A percentile compares a stretch with the other conserved stretches of the same genome.
Evolutionary conservation across 2,797 vertebrate genomes (phyloP).

Genomic region (Salmo trutta): DNA sequence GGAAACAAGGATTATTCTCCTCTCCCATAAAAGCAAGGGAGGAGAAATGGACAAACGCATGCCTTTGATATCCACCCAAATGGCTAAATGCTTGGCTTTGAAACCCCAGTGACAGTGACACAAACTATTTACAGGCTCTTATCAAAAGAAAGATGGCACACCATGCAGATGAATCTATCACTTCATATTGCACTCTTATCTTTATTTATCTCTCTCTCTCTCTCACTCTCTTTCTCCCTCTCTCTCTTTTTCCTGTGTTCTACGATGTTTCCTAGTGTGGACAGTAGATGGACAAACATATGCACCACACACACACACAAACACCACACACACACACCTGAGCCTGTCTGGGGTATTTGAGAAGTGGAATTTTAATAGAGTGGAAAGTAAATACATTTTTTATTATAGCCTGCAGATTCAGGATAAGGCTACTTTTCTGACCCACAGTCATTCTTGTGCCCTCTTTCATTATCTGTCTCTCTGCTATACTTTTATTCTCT

Average conservation of each 20-base stretch:
- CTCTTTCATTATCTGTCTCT: neutral
- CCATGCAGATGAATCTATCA: neutral
- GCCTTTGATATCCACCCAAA: constrained; percentile 28
- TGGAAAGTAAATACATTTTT: neutral
- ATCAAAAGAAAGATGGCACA: neutral
- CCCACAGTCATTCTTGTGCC: neutral
- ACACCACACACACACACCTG: constrained; percentile 10
- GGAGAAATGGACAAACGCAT: neutral
- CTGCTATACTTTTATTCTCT: neutral
- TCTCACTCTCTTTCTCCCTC: neutral
- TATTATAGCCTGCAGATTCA: neutral
- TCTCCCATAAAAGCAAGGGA: constrained; percentile 27
- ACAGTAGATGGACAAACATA: neutral
- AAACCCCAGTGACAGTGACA: constrained; percentile 4
- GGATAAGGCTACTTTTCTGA: neutral
- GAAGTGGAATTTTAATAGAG: neutral
- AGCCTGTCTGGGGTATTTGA: neutral
- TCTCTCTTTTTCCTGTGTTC: neutral
- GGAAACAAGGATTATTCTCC: neutral
- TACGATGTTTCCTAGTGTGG: neutral
- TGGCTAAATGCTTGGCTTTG: constrained; percentile 38
- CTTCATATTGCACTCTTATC: neutral
- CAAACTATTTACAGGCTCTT: constrained; percentile 21
- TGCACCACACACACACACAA: neutral
- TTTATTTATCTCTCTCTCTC: neutral